These are phyloP conservation scores for Kryptopterus vitreolus DNA, from an alignment of 2,797 vertebrate genomes.

Conservation along the genomic window DNA sequence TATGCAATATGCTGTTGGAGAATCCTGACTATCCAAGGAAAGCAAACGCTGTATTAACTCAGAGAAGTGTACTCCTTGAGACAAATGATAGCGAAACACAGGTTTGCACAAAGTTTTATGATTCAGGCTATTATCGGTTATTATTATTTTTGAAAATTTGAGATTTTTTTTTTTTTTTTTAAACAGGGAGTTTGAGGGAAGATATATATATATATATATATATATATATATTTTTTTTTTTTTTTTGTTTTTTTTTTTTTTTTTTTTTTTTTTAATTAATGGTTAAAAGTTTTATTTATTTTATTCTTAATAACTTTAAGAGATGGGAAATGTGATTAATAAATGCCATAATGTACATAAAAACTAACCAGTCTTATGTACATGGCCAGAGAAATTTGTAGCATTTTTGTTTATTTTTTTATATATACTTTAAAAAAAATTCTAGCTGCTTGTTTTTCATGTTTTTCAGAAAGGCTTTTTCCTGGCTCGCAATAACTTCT, in stretches of 20 bases:
- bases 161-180: not conserved
- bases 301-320: not conserved
- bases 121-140: not conserved
- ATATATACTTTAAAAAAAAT: no score
- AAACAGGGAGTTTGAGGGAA: no score
- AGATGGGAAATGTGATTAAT: not conserved
- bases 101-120: slow-evolving; percentile 66
- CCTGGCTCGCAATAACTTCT: not conserved
- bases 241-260: no score
- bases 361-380: not conserved
- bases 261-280: no score
- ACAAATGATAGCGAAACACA: slow-evolving; percentile 82
- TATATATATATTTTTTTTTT: no score
- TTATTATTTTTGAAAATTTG: no score
- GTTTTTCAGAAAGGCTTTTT: not conserved
- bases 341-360: not conserved
- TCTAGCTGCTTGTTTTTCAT: not conserved
- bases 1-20: slow-evolving; percentile 96
- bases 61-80: slow-evolving; percentile 89
- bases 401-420: not conserved
- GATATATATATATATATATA: no score
- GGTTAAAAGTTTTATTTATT: no score
- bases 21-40: slow-evolving; percentile 89
- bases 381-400: not conserved
- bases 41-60: slow-evolving; percentile 76